Evolutionary conservation across 2,888 invertebrate species (phyloP).

Genomic region (Agrochola circellaris): DNA sequence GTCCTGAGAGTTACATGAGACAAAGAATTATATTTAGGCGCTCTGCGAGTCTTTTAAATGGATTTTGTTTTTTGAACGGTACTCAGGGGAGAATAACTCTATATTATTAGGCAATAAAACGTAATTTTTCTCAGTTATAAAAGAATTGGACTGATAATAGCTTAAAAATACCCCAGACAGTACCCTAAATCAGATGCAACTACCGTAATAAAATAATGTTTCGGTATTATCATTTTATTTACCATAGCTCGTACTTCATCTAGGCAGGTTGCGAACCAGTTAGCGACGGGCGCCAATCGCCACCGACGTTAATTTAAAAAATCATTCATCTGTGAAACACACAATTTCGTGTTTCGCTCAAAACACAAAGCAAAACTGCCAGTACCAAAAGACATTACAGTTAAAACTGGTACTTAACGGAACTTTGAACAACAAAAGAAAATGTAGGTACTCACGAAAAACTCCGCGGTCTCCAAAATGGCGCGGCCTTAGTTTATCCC

Average conservation of each 20-base stretch:
- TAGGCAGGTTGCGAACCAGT: slow-evolving; percentile 3
- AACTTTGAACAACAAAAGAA: slow-evolving; percentile 76
- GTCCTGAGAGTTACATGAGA: slow-evolving; percentile 1
- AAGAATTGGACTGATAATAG: neutral
- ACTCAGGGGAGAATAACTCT: neutral
- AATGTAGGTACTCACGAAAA: slow-evolving; percentile 78
- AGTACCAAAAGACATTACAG: slow-evolving; percentile 18
- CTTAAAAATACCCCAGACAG: neutral
- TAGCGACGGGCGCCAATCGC: slow-evolving; percentile 16
- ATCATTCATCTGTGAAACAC: slow-evolving; percentile 11
- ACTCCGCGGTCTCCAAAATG: slow-evolving; percentile 74
- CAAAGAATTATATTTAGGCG: slow-evolving; percentile 18
- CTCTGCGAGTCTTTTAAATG: neutral
- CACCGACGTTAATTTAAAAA: slow-evolving; percentile 40
- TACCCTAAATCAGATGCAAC: neutral
- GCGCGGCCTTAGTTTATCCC: slow-evolving; percentile 69
- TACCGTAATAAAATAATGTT: neutral
- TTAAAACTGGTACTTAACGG: slow-evolving; percentile 40
- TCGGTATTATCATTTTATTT: neutral
- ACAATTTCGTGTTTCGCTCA: neutral
- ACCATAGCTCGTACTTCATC: neutral
- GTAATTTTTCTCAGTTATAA: neutral
- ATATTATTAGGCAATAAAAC: neutral
- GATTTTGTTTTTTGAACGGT: neutral
- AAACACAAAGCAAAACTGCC: slow-evolving; percentile 19